A percentile compares a stretch with the other conserved stretches of the same genome.
Evolutionary conservation across 2,888 invertebrate genomes (phyloP).

Genomic region (Craniophora ligustri): DNA sequence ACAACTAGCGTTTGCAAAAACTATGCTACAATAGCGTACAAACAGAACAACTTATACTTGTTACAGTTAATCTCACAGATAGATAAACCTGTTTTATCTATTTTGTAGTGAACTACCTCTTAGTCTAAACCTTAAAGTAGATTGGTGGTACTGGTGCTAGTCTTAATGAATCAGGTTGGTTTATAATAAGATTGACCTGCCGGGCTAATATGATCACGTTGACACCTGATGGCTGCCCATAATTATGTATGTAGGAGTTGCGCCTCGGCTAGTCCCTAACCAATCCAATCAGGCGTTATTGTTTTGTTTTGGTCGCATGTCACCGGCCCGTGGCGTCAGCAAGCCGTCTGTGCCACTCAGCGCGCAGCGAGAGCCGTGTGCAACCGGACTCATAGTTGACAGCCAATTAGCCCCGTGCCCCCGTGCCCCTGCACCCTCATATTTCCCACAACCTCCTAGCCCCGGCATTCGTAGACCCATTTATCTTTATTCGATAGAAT

Average conservation of each 20-base stretch:
- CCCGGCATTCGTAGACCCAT: conserved; percentile 76
- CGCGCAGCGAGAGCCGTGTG: conserved; percentile 60
- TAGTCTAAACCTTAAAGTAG: not conserved
- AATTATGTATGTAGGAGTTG: conserved; percentile 19
- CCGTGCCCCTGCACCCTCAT: conserved; percentile 59
- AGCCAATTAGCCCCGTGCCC: conserved; percentile 84
- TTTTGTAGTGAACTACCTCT: no score
- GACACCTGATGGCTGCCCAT: conserved; percentile 10
- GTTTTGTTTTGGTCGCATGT: conserved; percentile 71
- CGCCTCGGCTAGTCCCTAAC: conserved; percentile 46
- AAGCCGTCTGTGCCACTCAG: conserved; percentile 66
- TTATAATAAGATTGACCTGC: conserved; percentile 24
- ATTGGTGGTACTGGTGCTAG: conserved; percentile 1
- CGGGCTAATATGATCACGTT: conserved; percentile 30
- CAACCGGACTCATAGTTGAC: conserved; percentile 82
- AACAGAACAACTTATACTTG: not conserved
- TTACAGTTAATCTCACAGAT: no score
- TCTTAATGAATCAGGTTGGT: conserved; percentile 11
- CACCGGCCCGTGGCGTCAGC: conserved; percentile 62
- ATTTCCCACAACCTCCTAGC: conserved; percentile 63
- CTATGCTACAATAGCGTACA: no score
- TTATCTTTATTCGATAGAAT: conserved; percentile 85
- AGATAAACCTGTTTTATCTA: no score
- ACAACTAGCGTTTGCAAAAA: conserved; percentile 13
- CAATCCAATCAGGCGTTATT: conserved; percentile 67